Percentiles rank a stretch among this genome's conserved stretches.
These are phyloP conservation scores for Eupithecia dodoneata DNA, from an alignment of 2,888 invertebrate genomes.

Conservation along the genomic window DNA sequence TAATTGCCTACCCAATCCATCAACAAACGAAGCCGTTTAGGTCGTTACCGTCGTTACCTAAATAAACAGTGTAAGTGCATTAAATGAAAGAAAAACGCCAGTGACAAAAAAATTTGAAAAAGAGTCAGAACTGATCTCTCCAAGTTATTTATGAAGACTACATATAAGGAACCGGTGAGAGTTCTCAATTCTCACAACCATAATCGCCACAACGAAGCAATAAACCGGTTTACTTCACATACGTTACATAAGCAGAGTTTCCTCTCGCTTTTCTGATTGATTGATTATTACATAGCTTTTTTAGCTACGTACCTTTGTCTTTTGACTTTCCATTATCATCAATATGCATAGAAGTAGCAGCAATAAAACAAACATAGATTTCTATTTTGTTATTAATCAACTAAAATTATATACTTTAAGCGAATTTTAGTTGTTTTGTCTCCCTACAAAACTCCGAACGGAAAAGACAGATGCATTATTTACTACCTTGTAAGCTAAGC, in stretches of 20 bases:
- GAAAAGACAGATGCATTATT: neutral
- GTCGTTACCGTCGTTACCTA: neutral
- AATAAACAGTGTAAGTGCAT: neutral
- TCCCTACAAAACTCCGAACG: neutral
- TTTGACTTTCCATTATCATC: neutral
- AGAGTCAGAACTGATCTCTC: conserved; percentile 17
- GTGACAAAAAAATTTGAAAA: conserved; percentile 16
- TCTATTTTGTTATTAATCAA: neutral
- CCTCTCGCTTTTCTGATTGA: conserved; percentile 31
- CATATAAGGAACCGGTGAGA: conserved; percentile 20
- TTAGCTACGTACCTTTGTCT: neutral
- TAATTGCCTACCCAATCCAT: neutral
- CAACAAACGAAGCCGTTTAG: neutral
- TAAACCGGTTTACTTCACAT: conserved; percentile 30
- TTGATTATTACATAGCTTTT: neutral
- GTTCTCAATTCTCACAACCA: conserved; percentile 7
- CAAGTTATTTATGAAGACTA: conserved; percentile 23
- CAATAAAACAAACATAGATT: neutral
- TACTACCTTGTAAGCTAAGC: neutral
- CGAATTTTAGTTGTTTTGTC: neutral
- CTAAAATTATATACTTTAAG: neutral
- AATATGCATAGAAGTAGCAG: neutral
- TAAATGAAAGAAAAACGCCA: conserved; percentile 12
- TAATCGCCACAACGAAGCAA: conserved; percentile 13
- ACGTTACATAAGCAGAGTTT: conserved; percentile 35